Conservation (phyloP, 2,888 invertebrate species). For the Toxonevra muliebris region DNA sequence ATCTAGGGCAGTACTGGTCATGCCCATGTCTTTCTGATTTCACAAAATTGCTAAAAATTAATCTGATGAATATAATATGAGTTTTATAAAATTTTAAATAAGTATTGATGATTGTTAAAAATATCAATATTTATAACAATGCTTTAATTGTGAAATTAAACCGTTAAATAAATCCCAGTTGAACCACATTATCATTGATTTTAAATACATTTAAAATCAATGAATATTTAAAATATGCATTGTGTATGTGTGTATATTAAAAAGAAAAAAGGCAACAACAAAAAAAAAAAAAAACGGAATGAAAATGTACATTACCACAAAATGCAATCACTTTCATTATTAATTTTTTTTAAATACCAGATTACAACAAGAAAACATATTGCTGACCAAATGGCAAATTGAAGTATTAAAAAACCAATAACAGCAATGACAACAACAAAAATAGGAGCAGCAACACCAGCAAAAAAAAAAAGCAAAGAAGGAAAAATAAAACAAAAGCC, state of each 20-base stretch:
- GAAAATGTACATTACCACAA: constrained; percentile 1
- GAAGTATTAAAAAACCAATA: constrained; percentile 11
- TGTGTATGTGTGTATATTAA: background rate
- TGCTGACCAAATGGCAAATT: constrained; percentile 27
- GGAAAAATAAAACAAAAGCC: constrained; percentile 19
- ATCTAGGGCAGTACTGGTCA: no score
- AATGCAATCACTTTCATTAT: constrained; percentile 38
- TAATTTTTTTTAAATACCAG: constrained; percentile 53
- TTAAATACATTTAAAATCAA: background rate
- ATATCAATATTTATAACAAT: no score
- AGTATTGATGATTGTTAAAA: no score
- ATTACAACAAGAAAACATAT: constrained; percentile 55
- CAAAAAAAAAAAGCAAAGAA: constrained; percentile 13
- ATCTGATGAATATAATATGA: no score
- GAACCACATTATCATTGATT: no score
- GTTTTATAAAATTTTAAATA: no score
- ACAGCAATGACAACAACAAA: background rate
- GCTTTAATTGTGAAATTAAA: no score
- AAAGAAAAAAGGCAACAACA: background rate
- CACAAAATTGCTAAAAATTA: no score
- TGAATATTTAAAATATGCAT: background rate
- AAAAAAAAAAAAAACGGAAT: background rate
- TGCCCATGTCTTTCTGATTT: no score
- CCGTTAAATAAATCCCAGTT: no score
- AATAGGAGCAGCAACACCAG: background rate